A percentile compares a stretch with the other conserved stretches of the same genome.
phyloP scores from a whole-genome alignment of 2,888 invertebrate species.

The Pharmacophagus antenor region DNA sequence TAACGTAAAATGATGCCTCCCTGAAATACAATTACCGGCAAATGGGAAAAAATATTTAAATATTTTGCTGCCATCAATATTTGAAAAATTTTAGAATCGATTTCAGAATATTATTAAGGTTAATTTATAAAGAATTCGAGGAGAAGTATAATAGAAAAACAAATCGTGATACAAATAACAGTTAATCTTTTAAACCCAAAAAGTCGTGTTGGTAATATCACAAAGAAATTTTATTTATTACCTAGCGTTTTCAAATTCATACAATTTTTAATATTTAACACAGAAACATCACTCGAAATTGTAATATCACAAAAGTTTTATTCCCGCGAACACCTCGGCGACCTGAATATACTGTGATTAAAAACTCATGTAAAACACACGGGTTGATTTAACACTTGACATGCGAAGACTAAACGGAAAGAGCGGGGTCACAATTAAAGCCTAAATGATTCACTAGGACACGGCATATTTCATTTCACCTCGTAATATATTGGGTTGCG shows the following conservation, averaged over 20 bases:
- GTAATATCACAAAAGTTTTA: background rate
- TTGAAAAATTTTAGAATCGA: too few relatives aligned
- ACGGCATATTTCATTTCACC: conserved; percentile 12
- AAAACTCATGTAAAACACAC: conserved; percentile 16
- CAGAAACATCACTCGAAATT: background rate
- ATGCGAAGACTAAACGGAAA: conserved; percentile 9
- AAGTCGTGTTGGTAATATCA: too few relatives aligned
- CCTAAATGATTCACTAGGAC: conserved; percentile 24
- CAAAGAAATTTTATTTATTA: background rate
- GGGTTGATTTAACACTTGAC: conserved; percentile 12
- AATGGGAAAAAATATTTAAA: too few relatives aligned
- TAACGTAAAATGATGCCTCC: too few relatives aligned
- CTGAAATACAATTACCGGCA: too few relatives aligned
- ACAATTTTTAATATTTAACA: background rate
- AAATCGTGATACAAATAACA: too few relatives aligned
- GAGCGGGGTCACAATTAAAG: conserved; percentile 18
- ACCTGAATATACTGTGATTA: conserved; percentile 18
- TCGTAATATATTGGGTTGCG: conserved; percentile 16
- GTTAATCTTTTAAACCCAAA: too few relatives aligned
- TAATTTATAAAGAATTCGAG: too few relatives aligned
- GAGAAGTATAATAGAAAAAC: too few relatives aligned
- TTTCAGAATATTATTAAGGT: too few relatives aligned
- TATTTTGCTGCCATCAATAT: too few relatives aligned
- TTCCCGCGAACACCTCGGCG: conserved; percentile 1
- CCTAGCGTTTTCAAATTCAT: background rate